phyloP scores from a whole-genome alignment of 2,888 invertebrate species.

The Tachina lurida region DNA sequence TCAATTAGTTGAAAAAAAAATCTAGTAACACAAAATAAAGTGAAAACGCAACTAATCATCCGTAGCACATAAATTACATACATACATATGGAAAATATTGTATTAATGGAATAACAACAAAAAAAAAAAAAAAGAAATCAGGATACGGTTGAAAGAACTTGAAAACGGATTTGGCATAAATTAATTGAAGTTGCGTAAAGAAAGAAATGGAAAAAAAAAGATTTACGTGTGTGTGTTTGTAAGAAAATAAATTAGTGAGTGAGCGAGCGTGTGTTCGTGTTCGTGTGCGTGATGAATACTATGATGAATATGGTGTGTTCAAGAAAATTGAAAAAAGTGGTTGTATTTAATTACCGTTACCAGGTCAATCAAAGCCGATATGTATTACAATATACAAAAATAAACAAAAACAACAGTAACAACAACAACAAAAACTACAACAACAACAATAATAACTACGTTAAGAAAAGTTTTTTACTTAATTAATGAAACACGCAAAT shows the following conservation, averaged over 20 bases:
- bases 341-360: constrained; percentile 67
- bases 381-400: constrained; percentile 41
- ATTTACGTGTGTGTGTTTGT: background rate
- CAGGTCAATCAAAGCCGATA: constrained; percentile 60
- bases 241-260: background rate
- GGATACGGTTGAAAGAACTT: constrained; percentile 65
- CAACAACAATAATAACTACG: constrained; percentile 12
- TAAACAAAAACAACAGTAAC: constrained; percentile 28
- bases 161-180: constrained; percentile 66
- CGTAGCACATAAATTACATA: constrained; percentile 38
- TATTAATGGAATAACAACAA: constrained; percentile 7
- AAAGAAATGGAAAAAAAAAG: background rate
- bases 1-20: background rate
- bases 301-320: constrained; percentile 46
- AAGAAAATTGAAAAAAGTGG: constrained; percentile 51
- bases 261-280: constrained; percentile 6
- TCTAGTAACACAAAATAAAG: constrained; percentile 11
- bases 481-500: constrained; percentile 49
- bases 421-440: constrained; percentile 9
- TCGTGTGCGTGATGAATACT: constrained; percentile 15
- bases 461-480: constrained; percentile 19
- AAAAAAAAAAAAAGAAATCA: constrained; percentile 26
- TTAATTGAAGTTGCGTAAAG: constrained; percentile 64
- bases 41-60: constrained; percentile 50
- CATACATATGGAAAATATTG: constrained; percentile 17